phyloP scores from a whole-genome alignment of 2,797 vertebrate species.

The Crax fasciolata region DNA sequence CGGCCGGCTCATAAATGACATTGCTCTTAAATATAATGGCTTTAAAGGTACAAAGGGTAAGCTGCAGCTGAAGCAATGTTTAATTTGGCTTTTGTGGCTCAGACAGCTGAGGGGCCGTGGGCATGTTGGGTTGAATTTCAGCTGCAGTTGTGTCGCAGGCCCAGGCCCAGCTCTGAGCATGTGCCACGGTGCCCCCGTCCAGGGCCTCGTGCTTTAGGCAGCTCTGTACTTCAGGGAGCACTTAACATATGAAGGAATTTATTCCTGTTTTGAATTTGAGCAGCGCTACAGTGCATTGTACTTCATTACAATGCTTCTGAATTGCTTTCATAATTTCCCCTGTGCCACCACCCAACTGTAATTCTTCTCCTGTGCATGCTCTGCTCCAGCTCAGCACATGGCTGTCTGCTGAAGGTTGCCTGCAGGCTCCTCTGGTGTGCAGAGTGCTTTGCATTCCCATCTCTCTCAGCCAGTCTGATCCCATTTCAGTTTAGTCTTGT shows the following conservation, averaged over 20 bases:
- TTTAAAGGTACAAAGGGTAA: slow-evolving; percentile 64
- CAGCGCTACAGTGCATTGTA: slow-evolving; percentile 44
- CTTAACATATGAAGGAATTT: slow-evolving; percentile 69
- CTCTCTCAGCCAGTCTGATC: background rate
- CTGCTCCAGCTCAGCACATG: rapidly evolving
- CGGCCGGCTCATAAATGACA: slow-evolving; percentile 42
- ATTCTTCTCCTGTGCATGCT: background rate
- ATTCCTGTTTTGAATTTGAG: slow-evolving; percentile 71
- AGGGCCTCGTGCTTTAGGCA: slow-evolving; percentile 42
- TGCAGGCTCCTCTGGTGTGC: background rate
- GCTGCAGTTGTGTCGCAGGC: slow-evolving; percentile 30
- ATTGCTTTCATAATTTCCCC: slow-evolving; percentile 71
- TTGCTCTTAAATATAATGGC: slow-evolving; percentile 53
- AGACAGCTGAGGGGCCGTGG: slow-evolving; percentile 11
- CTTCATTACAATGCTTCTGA: slow-evolving; percentile 72
- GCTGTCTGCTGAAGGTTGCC: background rate
- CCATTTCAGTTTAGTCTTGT: slow-evolving; percentile 15
- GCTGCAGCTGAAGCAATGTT: slow-evolving; percentile 72
- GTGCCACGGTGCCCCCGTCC: slow-evolving; percentile 10
- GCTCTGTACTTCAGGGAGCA: slow-evolving; percentile 43
- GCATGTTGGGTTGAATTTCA: slow-evolving; percentile 18
- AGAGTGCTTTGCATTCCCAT: background rate
- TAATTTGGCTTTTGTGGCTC: slow-evolving; percentile 64
- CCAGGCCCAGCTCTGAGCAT: background rate
- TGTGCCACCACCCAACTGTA: slow-evolving; percentile 37